phyloP scores from a whole-genome alignment of 2,797 vertebrate species.

The Pogonophryne albipinna region DNA sequence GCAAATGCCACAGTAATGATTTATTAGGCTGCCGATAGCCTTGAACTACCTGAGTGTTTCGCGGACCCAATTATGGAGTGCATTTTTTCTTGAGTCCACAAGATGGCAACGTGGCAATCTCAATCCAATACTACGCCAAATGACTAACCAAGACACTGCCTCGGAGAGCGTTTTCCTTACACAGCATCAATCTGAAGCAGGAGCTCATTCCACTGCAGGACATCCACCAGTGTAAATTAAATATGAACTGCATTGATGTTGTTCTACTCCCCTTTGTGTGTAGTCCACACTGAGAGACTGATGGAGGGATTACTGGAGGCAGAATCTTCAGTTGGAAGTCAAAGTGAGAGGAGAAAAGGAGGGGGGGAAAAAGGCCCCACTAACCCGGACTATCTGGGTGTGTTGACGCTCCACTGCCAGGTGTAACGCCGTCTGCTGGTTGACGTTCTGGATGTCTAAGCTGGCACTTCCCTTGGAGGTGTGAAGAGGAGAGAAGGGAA shows the following conservation, averaged over 20 bases:
- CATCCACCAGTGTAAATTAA: conserved; percentile 67
- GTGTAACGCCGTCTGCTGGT: conserved; percentile 98
- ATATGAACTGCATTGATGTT: conserved; percentile 45
- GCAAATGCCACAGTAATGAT: conserved; percentile 57
- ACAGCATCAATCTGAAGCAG: conserved; percentile 66
- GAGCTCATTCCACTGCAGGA: conserved; percentile 76
- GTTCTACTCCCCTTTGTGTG: conserved; percentile 42
- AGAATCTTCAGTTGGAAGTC: conserved; percentile 41
- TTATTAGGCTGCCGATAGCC: conserved; percentile 34
- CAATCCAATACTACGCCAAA: conserved; percentile 56
- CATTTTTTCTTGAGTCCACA: conserved; percentile 79
- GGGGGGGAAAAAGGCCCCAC: conserved; percentile 51
- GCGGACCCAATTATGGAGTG: conserved; percentile 56
- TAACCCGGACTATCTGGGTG: conserved; percentile 98
- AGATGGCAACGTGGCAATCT: conserved; percentile 84
- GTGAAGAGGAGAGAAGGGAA: conserved; percentile 19
- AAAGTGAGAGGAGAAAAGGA: conserved; percentile 10
- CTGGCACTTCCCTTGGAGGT: conserved; percentile 92
- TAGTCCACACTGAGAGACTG: conserved; percentile 28
- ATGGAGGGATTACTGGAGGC: conserved; percentile 47
- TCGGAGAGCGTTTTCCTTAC: conserved; percentile 60
- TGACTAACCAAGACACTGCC: conserved; percentile 47
- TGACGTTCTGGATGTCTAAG: conserved; percentile 98
- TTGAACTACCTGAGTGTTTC: conserved; percentile 37
- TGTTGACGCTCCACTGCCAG: conserved; percentile 98